Percentiles rank a stretch among this genome's conserved stretches.
Evolutionary conservation across 2,113 vertebrate species (phyloP).

Genomic region (Procapra przewalskii): DNA sequence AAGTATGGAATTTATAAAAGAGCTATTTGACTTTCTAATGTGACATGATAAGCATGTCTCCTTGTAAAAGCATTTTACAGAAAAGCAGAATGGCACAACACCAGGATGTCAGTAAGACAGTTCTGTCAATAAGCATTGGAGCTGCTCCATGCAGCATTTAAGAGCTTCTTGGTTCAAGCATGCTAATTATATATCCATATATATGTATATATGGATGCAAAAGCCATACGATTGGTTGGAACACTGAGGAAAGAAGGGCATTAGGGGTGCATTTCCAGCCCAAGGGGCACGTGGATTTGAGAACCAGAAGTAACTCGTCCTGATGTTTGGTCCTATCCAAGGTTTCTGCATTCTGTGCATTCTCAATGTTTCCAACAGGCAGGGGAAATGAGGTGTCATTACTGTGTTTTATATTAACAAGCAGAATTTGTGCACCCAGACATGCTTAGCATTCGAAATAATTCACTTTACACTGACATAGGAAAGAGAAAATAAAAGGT

Average conservation of each 20-base stretch:
- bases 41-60: background rate
- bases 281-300: background rate
- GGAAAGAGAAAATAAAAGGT: background rate
- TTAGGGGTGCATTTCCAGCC: background rate
- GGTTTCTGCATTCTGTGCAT: background rate
- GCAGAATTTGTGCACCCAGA: background rate
- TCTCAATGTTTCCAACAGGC: background rate
- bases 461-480: background rate
- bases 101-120: background rate
- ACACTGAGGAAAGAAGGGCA: background rate
- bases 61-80: slow-evolving; percentile 9
- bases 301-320: background rate
- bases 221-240: background rate
- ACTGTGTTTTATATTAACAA: background rate
- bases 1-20: background rate
- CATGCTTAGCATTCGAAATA: background rate
- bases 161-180: background rate
- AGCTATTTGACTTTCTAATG: slow-evolving; percentile 45
- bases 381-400: background rate
- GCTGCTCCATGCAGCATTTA: background rate
- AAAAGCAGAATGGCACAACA: background rate
- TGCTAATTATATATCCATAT: background rate
- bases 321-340: background rate
- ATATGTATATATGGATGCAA: background rate
- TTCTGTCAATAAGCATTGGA: background rate